These are phyloP conservation scores for Argyresthia goedartella DNA, from an alignment of 2,888 invertebrate species.

Conservation along the genomic window DNA sequence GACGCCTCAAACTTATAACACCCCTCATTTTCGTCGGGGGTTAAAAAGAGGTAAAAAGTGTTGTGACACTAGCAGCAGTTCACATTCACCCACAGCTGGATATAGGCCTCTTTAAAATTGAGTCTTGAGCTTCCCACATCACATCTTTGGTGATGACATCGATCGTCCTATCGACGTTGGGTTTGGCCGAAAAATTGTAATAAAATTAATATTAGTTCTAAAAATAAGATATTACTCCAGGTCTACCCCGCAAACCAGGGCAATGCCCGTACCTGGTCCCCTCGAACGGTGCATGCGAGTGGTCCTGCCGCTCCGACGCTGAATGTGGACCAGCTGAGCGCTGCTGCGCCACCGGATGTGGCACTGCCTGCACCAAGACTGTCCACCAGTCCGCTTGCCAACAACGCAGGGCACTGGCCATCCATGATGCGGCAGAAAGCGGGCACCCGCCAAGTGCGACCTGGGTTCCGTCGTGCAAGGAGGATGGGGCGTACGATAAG, in stretches of 20 bases:
- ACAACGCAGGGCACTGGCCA: slow-evolving; percentile 65
- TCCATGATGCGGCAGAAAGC: slow-evolving; percentile 56
- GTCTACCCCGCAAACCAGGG: slow-evolving; percentile 78
- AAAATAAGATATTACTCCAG: slow-evolving; percentile 24
- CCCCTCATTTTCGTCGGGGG: too few relatives aligned
- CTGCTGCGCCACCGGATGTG: slow-evolving; percentile 90
- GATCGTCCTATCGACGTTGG: too few relatives aligned
- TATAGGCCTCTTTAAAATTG: too few relatives aligned
- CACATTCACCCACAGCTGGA: too few relatives aligned
- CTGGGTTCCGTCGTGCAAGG: slow-evolving; percentile 80
- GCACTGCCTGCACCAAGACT: slow-evolving; percentile 83
- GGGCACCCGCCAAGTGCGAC: slow-evolving; percentile 82
- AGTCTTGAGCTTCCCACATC: too few relatives aligned
- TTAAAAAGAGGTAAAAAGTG: too few relatives aligned
- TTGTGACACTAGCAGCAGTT: too few relatives aligned
- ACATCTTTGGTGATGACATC: too few relatives aligned
- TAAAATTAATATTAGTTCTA: neutral
- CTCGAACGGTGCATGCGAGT: slow-evolving; percentile 76
- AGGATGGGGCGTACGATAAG: slow-evolving; percentile 76
- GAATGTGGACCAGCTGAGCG: slow-evolving; percentile 79
- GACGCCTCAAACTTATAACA: too few relatives aligned
- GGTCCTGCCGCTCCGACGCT: slow-evolving; percentile 82
- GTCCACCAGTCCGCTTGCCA: slow-evolving; percentile 82
- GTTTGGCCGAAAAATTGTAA: too few relatives aligned
- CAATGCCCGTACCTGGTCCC: slow-evolving; percentile 90